Evolutionary conservation across 2,797 vertebrate genomes (phyloP).

Genomic region (Takifugu ocellatus): DNA sequence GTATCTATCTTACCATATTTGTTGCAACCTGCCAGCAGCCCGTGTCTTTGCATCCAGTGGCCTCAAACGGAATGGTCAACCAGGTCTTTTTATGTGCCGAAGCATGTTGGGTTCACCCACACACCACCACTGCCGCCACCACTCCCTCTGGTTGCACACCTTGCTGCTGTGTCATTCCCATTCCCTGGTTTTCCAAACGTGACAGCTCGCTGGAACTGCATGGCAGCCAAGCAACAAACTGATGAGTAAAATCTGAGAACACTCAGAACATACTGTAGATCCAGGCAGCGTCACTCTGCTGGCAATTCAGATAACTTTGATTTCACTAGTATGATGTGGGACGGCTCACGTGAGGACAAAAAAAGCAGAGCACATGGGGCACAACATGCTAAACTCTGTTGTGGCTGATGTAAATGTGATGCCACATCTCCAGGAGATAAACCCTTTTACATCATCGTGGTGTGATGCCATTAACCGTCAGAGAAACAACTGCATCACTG

Average conservation of each 20-base stretch:
- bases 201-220: constrained; percentile 43
- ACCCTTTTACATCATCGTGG: too few relatives aligned
- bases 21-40: constrained; percentile 71
- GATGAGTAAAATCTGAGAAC: constrained; percentile 59
- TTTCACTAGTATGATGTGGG: constrained; percentile 24
- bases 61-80: constrained; percentile 79
- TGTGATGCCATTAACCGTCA: too few relatives aligned
- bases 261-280: constrained; percentile 34
- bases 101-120: constrained; percentile 47
- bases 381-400: neutral
- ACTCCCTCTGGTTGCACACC: constrained; percentile 40
- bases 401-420: neutral
- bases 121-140: too few relatives aligned
- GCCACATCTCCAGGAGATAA: too few relatives aligned
- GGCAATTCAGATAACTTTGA: constrained; percentile 29
- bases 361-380: neutral
- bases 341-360: constrained; percentile 29
- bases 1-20: constrained; percentile 57
- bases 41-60: constrained; percentile 64
- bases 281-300: constrained; percentile 27
- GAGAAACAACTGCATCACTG: too few relatives aligned
- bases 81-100: constrained; percentile 69
- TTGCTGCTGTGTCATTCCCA: constrained; percentile 63
- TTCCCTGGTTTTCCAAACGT: constrained; percentile 32
- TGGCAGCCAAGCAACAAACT: constrained; percentile 56